Conservation (phyloP, 1,140 invertebrate genomes). For the Drosophila punjabiensis region DNA sequence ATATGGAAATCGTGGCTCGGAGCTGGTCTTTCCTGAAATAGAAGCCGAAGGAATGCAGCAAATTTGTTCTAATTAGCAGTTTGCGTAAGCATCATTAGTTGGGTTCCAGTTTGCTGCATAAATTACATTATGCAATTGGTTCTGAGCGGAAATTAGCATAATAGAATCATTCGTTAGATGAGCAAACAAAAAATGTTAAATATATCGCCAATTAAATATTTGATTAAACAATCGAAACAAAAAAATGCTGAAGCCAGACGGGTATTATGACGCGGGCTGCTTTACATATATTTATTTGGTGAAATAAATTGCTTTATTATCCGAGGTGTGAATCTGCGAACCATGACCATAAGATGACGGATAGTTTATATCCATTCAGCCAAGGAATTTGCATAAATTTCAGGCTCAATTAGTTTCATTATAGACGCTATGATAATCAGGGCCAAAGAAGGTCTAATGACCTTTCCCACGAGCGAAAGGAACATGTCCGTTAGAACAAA, state of each 20-base stretch:
- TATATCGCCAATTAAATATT: slow-evolving; percentile 24
- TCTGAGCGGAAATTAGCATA: slow-evolving; percentile 28
- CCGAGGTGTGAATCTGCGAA: slow-evolving; percentile 47
- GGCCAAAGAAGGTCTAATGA: slow-evolving; percentile 45
- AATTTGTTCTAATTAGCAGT: slow-evolving; percentile 51
- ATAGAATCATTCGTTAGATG: slow-evolving; percentile 24
- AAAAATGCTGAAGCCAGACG: slow-evolving; percentile 3
- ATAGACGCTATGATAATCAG: slow-evolving; percentile 39
- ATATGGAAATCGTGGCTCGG: slow-evolving; percentile 5
- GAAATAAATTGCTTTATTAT: slow-evolving; percentile 53
- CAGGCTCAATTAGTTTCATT: slow-evolving; percentile 53
- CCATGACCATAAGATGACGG: slow-evolving; percentile 28
- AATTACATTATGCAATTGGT: slow-evolving; percentile 48
- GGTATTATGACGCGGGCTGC: not conserved
- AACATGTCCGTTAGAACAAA: slow-evolving; percentile 22
- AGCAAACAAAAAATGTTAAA: slow-evolving; percentile 12
- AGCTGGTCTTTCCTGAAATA: slow-evolving; percentile 42
- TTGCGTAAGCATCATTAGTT: slow-evolving; percentile 42
- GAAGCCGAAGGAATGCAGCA: slow-evolving; percentile 21
- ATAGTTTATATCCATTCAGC: slow-evolving; percentile 25
- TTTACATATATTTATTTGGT: slow-evolving; percentile 31
- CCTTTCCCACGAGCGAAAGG: slow-evolving; percentile 46
- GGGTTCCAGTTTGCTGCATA: slow-evolving; percentile 38
- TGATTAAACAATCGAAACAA: slow-evolving; percentile 10
- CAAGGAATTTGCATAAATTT: slow-evolving; percentile 44